A percentile compares a stretch with the other conserved stretches of the same genome.
These are phyloP conservation scores for Oryzias curvinotus DNA, from an alignment of 2,113 vertebrate genomes.

Conservation along the genomic window DNA sequence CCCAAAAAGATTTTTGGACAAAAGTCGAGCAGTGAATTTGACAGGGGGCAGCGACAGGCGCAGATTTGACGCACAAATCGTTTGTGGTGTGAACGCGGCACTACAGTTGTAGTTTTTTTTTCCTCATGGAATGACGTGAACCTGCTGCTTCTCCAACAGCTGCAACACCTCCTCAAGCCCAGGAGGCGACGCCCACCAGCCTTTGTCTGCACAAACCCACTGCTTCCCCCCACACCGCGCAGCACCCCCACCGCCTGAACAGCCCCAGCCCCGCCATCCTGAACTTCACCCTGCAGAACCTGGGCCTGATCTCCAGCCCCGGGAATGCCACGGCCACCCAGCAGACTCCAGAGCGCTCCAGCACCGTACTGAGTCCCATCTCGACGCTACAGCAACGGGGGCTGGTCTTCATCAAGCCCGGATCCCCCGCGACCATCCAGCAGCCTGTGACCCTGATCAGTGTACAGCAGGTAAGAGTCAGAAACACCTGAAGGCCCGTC, in stretches of 20 bases:
- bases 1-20: no score
- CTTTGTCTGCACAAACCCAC: slow-evolving; percentile 66
- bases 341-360: slow-evolving; percentile 59
- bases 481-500: not conserved
- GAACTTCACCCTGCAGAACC: slow-evolving; percentile 91
- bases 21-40: no score
- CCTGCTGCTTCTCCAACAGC: slow-evolving; percentile 67
- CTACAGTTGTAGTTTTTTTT: no score
- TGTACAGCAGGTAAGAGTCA: slow-evolving; percentile 71
- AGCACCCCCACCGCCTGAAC: slow-evolving; percentile 67
- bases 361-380: slow-evolving; percentile 51
- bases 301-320: slow-evolving; percentile 82
- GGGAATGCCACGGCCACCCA: slow-evolving; percentile 27
- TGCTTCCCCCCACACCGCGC: slow-evolving; percentile 66
- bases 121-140: no score
- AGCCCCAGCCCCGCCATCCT: slow-evolving; percentile 85
- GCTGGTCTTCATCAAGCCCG: slow-evolving; percentile 76
- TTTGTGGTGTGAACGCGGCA: no score
- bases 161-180: slow-evolving; percentile 75
- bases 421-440: slow-evolving; percentile 46
- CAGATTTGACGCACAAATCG: no score
- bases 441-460: slow-evolving; percentile 63
- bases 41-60: no score
- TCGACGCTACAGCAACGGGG: slow-evolving; percentile 71
- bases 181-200: slow-evolving; percentile 84